Base-by-base conservation (phyloP, 2,888 invertebrate genomes). In the Caenorhabditis angaria region DNA sequence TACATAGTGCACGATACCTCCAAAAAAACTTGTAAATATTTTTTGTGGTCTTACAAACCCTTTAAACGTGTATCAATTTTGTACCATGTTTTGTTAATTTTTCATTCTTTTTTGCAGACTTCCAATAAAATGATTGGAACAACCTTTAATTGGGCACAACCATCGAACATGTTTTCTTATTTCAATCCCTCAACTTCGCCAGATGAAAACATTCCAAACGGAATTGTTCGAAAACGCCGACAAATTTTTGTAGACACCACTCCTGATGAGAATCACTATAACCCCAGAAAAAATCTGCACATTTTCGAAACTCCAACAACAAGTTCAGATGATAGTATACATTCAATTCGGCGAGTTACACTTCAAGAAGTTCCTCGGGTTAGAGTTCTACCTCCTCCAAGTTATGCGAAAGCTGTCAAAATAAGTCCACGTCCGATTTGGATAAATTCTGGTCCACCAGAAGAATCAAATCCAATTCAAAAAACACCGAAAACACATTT, bases 61-160 rank as follows among this genome's bases (percentile, higher is more conserved):
- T 24, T 54, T 14, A 14, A 54, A 20, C 25, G 20, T 25, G 14
- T 54, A 25, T 20, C 4, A 6, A 5, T 32, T 12, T 12, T 5
- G 5, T 32, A n/a, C 27, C 18, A 41, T 58, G 6, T 35, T 47
- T 25, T 41, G 10, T 41, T 10, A 25, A 27, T 2, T 18, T 10
- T 24, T n/a, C 29, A 20, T 51, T 29, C 48, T 27, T 22, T 27
- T 24, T 53, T 68, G 25, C 63, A 68, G 68, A 62, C 24, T 60
- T 69, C 64, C 69, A 69, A 64, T 64, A 64, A 56, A 64, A 41
- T 35, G 48, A 41, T 69, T 69, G 69, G 64, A 69, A 64, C 64
- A 5, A 32, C 12, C 64, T 47, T 48, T 69, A n/a, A 69, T 69
- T 69, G 69, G 69, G 69, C 50, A 25, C 54, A 29, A 61, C 57